Evolutionary conservation across 2,888 invertebrate species (phyloP), one percentile per base, ranked within the genome.

Genomic region (Caenorhabditis macrosperma): DNA sequence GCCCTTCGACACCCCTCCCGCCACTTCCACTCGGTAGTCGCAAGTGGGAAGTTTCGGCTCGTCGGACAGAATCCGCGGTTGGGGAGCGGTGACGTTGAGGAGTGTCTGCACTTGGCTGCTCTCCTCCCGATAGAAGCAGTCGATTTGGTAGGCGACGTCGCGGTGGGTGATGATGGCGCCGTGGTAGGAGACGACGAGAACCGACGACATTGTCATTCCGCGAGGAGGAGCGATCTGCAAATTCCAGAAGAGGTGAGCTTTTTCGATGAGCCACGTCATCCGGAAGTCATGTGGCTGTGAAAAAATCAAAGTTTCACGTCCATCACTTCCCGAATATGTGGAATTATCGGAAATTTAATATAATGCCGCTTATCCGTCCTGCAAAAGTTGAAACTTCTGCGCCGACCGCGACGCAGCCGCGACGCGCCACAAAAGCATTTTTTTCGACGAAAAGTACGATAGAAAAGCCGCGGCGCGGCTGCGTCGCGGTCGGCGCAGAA

Each of bases 91-190:
- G 15, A 80, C 80, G 38, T 69, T 75, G 22, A 80, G 48, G 38
- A 69, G 41, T 2, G 80, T 74, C 24, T 80, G 54, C 26, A 80
- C 80, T 46, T 46, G 24, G 66, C 75, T 76, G 38, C 67, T 54
- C 38, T 80, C 69, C 38, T 80, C 80, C 20, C 68, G 48, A 24
- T 80, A 80, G 44, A 80, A 80, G 41, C 80, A 80, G 38, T 80
- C 80, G 48, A 80, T 66, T 38, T 80, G 75, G 50, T 80, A 80
- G 17, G 80, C 75, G 26, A 76, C 66, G 55, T 80, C 80, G 20
- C 67, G 60, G 50, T 80, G 80, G 3, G 80, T 80, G 54, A 80
- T 80, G 2, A 80, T 80, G 15, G 75, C 54, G 28, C 80, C 80
- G 33, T 80, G 80, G 41, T 71, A 71, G 4, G 75, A 76, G 24